Conservation (phyloP, 2,113 vertebrate genomes). For the Aegotheles bennettii region DNA sequence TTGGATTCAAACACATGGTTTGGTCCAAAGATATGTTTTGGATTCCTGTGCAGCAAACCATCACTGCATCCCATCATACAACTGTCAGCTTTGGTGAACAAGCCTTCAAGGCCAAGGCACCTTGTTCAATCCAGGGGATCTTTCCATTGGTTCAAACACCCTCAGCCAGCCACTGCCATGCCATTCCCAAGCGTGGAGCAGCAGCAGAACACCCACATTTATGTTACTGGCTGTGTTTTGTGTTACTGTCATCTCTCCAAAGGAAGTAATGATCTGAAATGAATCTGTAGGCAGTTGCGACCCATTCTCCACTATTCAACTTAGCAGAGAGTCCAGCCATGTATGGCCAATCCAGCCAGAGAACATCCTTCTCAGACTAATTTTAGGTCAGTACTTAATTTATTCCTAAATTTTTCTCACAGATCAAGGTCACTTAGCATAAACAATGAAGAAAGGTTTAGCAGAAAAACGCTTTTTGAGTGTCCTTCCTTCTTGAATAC, state of each 20-base stretch:
- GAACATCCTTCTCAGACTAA: not conserved
- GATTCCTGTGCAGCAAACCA: not conserved
- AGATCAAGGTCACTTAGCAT: not conserved
- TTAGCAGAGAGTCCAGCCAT: not conserved
- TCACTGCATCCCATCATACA: fast-evolving
- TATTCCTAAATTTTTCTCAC: not conserved
- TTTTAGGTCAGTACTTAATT: not conserved
- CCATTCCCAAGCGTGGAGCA: not conserved
- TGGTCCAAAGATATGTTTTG: not conserved
- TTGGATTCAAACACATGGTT: not conserved
- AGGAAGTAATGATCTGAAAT: not conserved
- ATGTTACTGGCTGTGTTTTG: not conserved
- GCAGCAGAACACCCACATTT: not conserved
- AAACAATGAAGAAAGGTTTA: not conserved
- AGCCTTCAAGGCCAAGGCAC: not conserved
- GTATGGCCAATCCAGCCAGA: not conserved
- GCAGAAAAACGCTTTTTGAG: not conserved
- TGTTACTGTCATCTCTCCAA: not conserved
- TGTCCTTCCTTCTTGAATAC: not conserved
- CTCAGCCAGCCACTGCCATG: not conserved
- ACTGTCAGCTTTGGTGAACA: not conserved
- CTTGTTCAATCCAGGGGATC: not conserved
- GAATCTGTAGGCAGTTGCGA: not conserved
- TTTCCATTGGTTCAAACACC: not conserved
- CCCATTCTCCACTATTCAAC: not conserved